These are phyloP conservation scores for Ophthalmotilapia sp. DNA, from an alignment of 2,113 vertebrate genomes.

Conservation along the genomic window DNA sequence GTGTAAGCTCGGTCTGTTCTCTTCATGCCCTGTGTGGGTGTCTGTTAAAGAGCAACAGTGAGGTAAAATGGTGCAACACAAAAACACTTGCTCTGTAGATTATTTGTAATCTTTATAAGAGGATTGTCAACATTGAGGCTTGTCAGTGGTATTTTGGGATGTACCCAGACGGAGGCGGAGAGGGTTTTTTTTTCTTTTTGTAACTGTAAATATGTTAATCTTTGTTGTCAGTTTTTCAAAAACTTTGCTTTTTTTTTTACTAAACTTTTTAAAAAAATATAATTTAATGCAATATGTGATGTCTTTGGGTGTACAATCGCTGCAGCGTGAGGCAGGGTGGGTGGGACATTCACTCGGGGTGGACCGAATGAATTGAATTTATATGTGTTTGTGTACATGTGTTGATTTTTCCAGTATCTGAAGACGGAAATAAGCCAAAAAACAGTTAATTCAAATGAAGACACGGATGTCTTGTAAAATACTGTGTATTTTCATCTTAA, in stretches of 20 bases:
- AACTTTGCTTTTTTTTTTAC: neutral
- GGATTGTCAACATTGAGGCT: neutral
- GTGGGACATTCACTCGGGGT: neutral
- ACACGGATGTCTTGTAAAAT: neutral
- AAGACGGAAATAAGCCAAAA: neutral
- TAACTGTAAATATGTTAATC: neutral
- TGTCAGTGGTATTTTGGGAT: neutral
- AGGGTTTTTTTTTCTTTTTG: accelerated
- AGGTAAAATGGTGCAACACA: neutral
- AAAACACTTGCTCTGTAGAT: neutral
- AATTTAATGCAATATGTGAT: neutral
- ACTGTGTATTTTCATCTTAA: neutral
- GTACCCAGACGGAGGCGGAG: neutral
- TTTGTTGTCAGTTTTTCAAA: neutral
- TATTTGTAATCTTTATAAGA: neutral
- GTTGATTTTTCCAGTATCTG: neutral
- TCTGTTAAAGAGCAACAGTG: neutral
- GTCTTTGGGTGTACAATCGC: neutral
- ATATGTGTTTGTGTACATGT: neutral
- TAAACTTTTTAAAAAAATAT: neutral
- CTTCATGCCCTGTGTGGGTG: neutral
- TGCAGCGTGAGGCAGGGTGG: neutral
- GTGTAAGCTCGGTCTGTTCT: neutral
- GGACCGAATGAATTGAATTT: neutral
- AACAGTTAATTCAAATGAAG: neutral